Conservation (phyloP, 2,888 invertebrate genomes). For the Pyrocoelia pectoralis region DNA sequence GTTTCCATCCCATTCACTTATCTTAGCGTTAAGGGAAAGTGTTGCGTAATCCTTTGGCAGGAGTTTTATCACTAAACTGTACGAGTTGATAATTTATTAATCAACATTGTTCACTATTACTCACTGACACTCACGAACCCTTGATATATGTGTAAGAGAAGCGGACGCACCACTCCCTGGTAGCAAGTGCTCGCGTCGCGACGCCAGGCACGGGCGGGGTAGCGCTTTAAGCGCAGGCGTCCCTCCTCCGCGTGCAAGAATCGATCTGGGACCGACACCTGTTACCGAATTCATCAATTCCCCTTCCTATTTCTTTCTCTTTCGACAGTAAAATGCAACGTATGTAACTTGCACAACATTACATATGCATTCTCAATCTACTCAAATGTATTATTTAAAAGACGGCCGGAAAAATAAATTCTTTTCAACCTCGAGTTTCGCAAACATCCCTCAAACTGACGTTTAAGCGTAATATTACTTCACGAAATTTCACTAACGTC, state of each 20-base stretch:
- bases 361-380: background rate
- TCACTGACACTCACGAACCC: constrained; percentile 36
- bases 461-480: background rate
- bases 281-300: constrained; percentile 55
- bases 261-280: constrained; percentile 59
- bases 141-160: constrained; percentile 34
- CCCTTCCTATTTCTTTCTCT: constrained; percentile 40
- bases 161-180: constrained; percentile 57
- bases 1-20: background rate
- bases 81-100: constrained; percentile 19
- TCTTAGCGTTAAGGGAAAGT: background rate
- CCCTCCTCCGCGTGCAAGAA: constrained; percentile 48
- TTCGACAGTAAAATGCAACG: constrained; percentile 36
- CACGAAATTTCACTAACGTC: background rate
- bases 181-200: constrained; percentile 54
- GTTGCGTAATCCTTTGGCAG: constrained; percentile 8
- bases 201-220: constrained; percentile 53
- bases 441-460: background rate
- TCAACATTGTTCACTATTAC: constrained; percentile 34
- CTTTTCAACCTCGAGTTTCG: background rate
- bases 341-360: constrained; percentile 36
- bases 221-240: constrained; percentile 49
- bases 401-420: background rate
- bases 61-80: constrained; percentile 19
- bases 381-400: background rate